Percentiles rank a stretch among this genome's conserved stretches.
Evolutionary conservation across 2,888 invertebrate genomes (phyloP).

Genomic region (Aporophyla nigra): DNA sequence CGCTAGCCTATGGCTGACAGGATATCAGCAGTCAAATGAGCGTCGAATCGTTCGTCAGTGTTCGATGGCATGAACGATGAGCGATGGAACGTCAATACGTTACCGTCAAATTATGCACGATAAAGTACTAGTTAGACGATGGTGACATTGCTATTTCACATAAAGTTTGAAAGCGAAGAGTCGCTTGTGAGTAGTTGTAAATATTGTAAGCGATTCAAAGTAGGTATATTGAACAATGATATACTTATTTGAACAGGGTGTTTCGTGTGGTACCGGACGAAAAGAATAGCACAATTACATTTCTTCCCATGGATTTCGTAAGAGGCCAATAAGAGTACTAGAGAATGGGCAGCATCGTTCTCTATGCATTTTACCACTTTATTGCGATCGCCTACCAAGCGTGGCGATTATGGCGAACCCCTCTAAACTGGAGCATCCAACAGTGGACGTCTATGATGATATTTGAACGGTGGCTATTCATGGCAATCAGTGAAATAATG

Average conservation of each 20-base stretch:
- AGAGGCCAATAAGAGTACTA: too few relatives aligned
- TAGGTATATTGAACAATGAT: not conserved
- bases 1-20: not conserved
- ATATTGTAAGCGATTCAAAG: not conserved
- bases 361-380: too few relatives aligned
- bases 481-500: not conserved
- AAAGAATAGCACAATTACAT: too few relatives aligned
- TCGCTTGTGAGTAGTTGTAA: not conserved
- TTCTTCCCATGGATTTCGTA: too few relatives aligned
- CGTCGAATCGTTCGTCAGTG: constrained; percentile 12
- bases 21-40: constrained; percentile 34
- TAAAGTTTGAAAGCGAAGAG: not conserved
- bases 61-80: constrained; percentile 14
- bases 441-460: not conserved
- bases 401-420: too few relatives aligned
- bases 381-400: too few relatives aligned
- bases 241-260: too few relatives aligned
- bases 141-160: not conserved
- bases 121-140: not conserved
- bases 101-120: constrained; percentile 27
- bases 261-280: too few relatives aligned
- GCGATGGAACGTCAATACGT: constrained; percentile 39
- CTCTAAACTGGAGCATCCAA: too few relatives aligned
- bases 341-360: too few relatives aligned
- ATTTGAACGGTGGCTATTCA: not conserved